Evolutionary conservation across 2,113 vertebrate species (phyloP), one percentile per base, ranked within the genome.

Genomic region (Dipodomys stephensi): DNA sequence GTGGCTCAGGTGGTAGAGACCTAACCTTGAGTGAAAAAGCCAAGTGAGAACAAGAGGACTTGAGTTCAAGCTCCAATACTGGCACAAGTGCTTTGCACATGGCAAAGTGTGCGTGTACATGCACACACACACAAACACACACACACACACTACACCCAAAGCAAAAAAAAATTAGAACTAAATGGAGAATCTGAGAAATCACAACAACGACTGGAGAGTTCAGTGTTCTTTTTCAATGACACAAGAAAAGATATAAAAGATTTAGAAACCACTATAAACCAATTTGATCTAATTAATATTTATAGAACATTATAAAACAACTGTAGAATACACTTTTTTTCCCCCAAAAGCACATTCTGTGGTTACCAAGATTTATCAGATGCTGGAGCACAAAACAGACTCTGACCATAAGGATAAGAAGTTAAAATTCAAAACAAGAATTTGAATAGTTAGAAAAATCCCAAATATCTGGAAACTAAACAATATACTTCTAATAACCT

Each of bases 231-330:
- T 87, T 69, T 60, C 67, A 93, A 39, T n/a, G 28, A 28, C 30
- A 87, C n/a, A 82, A 83, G 87, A 46, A 72, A 81, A 32, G n/a
- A 67, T 22, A 89, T 67, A 28, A 81, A 94, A 92, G 79, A 77
- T 67, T 69, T 44, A 77, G 71, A 92, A 92, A 82, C 71, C 27
- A 91, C 32, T 72, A 78, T 35, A 65, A 92, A 85, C 46, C 46
- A 83, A 83, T 91, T 32, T 91, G 76, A 89, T 69, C 85, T 76
- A 87, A 79, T 60, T 92, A 68, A 92, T 87, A 94, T 83, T 89
- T 84, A 83, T 76, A 90, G 73, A 60, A 65, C 32, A 46, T 19
- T 32, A 60, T 32, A 53, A 2, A 76, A 67, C 46, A 28, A 83
- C 22, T 67, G 23, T 84, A 72, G 30, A 81, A 32, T 25, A 92